Conservation (phyloP, 2,113 vertebrate species). For the Oncorhynchus masou region DNA sequence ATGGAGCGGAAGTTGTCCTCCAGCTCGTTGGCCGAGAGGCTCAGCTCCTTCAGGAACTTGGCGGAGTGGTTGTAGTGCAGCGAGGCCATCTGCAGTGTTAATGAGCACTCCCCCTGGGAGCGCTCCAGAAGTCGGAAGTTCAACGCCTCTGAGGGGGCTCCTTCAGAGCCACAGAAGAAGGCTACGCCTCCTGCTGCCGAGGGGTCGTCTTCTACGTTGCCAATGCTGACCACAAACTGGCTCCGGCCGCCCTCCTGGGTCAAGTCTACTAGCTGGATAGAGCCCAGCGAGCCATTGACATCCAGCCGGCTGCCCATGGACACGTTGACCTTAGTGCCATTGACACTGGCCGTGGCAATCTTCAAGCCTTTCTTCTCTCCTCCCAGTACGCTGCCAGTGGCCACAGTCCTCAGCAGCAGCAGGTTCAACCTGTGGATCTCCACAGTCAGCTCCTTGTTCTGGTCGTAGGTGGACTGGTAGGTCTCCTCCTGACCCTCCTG, state of each 20-base stretch:
- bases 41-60: conserved; percentile 90
- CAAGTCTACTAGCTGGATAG: conserved; percentile 89
- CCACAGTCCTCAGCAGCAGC: conserved; percentile 88
- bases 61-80: conserved; percentile 96
- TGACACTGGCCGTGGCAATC: conserved; percentile 95
- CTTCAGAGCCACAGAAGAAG: conserved; percentile 64
- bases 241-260: conserved; percentile 85
- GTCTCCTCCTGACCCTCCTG: conserved; percentile 69
- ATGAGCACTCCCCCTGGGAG: conserved; percentile 86
- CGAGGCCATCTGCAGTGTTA: conserved; percentile 91
- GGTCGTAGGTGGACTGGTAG: conserved; percentile 86
- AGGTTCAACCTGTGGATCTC: conserved; percentile 95
- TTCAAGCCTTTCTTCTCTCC: conserved; percentile 89
- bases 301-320: conserved; percentile 87
- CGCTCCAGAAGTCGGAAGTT: conserved; percentile 85
- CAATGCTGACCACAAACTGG: conserved; percentile 94
- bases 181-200: conserved; percentile 59
- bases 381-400: conserved; percentile 69
- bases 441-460: conserved; percentile 90
- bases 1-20: conserved; percentile 93
- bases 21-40: conserved; percentile 91
- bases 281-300: conserved; percentile 89
- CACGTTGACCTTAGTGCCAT: conserved; percentile 90
- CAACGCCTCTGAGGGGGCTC: conserved; percentile 81
- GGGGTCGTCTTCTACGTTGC: conserved; percentile 70